A percentile compares a stretch with the other conserved stretches of the same genome.
These are phyloP conservation scores for Margarornis squamiger DNA, from an alignment of 2,797 vertebrate species.

Conservation along the genomic window DNA sequence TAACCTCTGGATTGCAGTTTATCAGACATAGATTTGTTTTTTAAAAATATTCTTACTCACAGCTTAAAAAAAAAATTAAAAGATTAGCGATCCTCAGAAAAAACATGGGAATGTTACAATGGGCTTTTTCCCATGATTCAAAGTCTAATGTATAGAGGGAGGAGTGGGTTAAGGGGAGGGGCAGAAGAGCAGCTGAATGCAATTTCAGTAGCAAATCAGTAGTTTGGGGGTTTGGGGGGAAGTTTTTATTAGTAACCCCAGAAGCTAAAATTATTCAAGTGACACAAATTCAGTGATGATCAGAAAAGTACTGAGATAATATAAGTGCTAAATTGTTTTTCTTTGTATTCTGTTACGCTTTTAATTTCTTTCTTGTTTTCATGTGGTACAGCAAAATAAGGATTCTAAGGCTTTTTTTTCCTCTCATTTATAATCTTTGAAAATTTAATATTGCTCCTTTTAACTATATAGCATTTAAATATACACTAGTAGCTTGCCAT, in stretches of 20 bases:
- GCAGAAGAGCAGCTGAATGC: not conserved
- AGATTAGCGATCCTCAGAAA: not conserved
- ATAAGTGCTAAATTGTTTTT: not conserved
- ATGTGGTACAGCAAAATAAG: not conserved
- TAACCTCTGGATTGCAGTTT: slow-evolving; percentile 10
- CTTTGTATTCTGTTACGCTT: not conserved
- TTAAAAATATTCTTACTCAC: slow-evolving; percentile 21
- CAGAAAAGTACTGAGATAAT: not conserved
- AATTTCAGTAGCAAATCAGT: not conserved
- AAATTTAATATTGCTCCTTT: not conserved
- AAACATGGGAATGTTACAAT: not conserved
- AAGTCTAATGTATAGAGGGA: not conserved
- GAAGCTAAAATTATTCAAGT: not conserved
- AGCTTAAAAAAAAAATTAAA: not conserved
- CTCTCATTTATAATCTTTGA: not conserved
- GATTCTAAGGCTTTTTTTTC: not conserved
- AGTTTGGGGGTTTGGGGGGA: not conserved
- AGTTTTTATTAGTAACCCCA: not conserved
- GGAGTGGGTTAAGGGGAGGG: too few relatives aligned
- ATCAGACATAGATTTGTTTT: slow-evolving; percentile 4
- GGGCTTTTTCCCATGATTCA: not conserved
- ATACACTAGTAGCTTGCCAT: not conserved
- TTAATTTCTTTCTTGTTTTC: not conserved
- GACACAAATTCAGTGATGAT: not conserved
- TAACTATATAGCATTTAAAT: not conserved